phyloP scores from a whole-genome alignment of 2,888 invertebrate genomes.

The Oxyscelio sp. region DNA sequence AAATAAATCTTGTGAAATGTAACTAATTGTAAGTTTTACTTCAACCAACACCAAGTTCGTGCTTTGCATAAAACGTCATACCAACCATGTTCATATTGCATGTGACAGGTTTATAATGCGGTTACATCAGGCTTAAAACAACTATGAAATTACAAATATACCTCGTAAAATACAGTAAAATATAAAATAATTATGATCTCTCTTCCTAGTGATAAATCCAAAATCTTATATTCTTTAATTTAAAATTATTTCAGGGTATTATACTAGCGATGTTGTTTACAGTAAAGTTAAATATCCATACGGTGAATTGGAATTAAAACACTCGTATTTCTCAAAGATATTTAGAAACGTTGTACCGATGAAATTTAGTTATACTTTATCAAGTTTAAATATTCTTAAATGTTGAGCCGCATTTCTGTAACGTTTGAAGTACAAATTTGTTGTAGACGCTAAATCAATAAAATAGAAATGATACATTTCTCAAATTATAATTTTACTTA shows the following conservation, averaged over 20 bases:
- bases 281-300: not conserved
- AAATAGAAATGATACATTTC: no score
- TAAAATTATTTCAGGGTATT: not conserved
- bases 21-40: slow-evolving; percentile 62
- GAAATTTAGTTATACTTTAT: not conserved
- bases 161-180: slow-evolving; percentile 40
- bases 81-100: slow-evolving; percentile 58
- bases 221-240: slow-evolving; percentile 25
- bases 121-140: slow-evolving; percentile 60
- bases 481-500: no score
- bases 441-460: no score
- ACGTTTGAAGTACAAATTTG: no score
- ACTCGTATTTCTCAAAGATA: not conserved
- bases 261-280: not conserved
- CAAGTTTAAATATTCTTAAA: not conserved
- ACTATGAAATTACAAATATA: slow-evolving; percentile 45
- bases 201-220: slow-evolving; percentile 11
- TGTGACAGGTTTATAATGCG: slow-evolving; percentile 64
- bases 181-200: slow-evolving; percentile 35
- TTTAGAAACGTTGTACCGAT: not conserved
- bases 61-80: slow-evolving; percentile 59
- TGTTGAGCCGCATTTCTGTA: no score
- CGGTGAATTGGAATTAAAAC: not conserved
- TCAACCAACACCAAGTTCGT: slow-evolving; percentile 34
- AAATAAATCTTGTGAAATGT: slow-evolving; percentile 43